Evolutionary conservation across 2,888 invertebrate species (phyloP).

Genomic region (Acronicta aceris): DNA sequence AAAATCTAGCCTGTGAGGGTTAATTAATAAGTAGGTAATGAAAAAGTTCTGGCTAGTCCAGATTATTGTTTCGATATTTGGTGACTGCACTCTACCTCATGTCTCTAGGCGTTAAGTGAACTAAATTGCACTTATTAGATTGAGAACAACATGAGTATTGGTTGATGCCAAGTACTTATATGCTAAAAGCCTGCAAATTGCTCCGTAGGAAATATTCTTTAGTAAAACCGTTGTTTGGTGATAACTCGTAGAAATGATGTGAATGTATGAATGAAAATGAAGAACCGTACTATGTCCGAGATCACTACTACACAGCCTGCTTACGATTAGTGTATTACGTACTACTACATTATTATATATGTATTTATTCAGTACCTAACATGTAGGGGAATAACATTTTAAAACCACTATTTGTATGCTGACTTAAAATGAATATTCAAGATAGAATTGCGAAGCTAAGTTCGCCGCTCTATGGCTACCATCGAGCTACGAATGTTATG

Average conservation of each 20-base stretch:
- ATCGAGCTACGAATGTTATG: slow-evolving; percentile 51
- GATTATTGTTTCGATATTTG: not conserved
- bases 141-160: not conserved
- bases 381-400: slow-evolving; percentile 42
- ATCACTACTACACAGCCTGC: slow-evolving; percentile 17
- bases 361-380: slow-evolving; percentile 37
- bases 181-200: not conserved
- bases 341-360: slow-evolving; percentile 24
- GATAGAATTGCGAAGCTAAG: slow-evolving; percentile 55
- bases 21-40: too few species aligned
- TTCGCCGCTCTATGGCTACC: slow-evolving; percentile 34
- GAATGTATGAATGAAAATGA: slow-evolving; percentile 36
- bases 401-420: slow-evolving; percentile 45
- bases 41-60: not conserved
- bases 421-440: slow-evolving; percentile 56
- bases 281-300: slow-evolving; percentile 5
- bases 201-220: not conserved
- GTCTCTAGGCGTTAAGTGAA: not conserved
- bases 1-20: too few species aligned
- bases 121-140: not conserved
- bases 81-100: not conserved
- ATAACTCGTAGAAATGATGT: slow-evolving; percentile 1
- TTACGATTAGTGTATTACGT: slow-evolving; percentile 13
- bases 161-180: not conserved
- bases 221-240: not conserved